Evolutionary conservation across 2,113 vertebrate genomes (phyloP), one percentile per base, ranked within the genome.

Genomic region (Pseudorectes ferrugineus): DNA sequence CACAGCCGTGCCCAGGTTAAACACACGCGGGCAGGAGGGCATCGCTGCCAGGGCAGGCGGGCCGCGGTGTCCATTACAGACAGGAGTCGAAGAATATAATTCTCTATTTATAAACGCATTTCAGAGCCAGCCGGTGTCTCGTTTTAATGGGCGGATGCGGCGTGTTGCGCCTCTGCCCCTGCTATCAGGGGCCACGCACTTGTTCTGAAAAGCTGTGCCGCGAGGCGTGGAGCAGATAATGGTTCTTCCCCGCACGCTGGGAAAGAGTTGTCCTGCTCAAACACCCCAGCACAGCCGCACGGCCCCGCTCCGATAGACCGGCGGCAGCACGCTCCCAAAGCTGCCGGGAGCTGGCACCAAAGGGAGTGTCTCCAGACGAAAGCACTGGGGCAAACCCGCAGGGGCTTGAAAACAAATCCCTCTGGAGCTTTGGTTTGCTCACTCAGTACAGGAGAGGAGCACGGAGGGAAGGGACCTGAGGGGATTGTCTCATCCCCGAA

Each of bases 161-260:
- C 55, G 73, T 4, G 63, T 52, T 42, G 82, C 14, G 13, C 61
- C 42, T 70, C 38, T 48, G 58, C 14, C 71, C 5, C 2, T 29
- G 88, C 88, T 97, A 96, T 97, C 97, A 90, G 61, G 65, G 68
- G 33, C 76, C 25, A 0, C 1, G 55, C 96, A 94, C 88, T 88
- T 15, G 78, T 14, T 78, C 8, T 3, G 26, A 9, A 75, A 88
- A 84, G 91, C 93, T 20, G 70, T 77, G 85, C 87, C 42, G 25
- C 5, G 10, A 82, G 75, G 82, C 3, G 80, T 33, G 93, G 81
- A 51, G 79, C 66, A 82, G 95, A 97, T 97, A 97, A 90, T 52
- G 77, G 61, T 7, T 62, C 61, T 70, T 28, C 9, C 8, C 52
- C 40, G 29, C 4, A 2, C 21, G 9, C 55, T 6, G 49, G 52